Evolutionary conservation across 1,140 invertebrate species (phyloP).

Genomic region (Helicorthomorpha holstii): DNA sequence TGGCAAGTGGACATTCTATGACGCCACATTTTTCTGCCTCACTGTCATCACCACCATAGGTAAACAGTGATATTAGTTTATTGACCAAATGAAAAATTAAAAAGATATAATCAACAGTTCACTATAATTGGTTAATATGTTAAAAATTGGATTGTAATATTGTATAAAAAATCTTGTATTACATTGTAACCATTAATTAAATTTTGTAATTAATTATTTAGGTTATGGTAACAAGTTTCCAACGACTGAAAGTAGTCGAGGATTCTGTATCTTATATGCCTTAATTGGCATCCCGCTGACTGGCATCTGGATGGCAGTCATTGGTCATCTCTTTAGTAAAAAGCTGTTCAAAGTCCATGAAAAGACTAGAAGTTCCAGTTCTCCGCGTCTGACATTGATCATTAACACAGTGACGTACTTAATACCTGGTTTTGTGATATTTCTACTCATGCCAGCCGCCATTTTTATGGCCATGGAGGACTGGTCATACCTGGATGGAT

Average conservation of each 20-base stretch:
- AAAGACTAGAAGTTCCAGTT: neutral
- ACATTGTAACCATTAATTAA: no score
- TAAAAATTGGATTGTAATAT: no score
- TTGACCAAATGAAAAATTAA: no score
- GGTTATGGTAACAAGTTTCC: constrained; percentile 78
- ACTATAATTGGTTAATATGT: no score
- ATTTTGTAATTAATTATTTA: no score
- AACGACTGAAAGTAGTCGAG: constrained; percentile 58
- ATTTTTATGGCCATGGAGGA: constrained; percentile 81
- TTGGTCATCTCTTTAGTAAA: constrained; percentile 63
- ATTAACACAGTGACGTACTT: constrained; percentile 60
- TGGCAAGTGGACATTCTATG: no score
- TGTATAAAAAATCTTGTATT: no score
- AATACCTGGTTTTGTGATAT: constrained; percentile 67
- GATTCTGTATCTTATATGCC: constrained; percentile 82
- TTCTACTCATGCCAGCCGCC: constrained; percentile 78
- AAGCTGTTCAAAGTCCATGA: constrained; percentile 4
- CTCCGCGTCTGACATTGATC: constrained; percentile 33
- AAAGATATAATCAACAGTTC: no score
- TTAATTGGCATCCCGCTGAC: constrained; percentile 92
- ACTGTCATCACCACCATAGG: no score
- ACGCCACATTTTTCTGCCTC: no score
- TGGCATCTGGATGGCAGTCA: constrained; percentile 59
- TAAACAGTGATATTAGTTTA: no score
- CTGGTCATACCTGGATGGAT: constrained; percentile 74